Conservation (phyloP, 2,113 vertebrate species). For the Centropus unirufus region DNA sequence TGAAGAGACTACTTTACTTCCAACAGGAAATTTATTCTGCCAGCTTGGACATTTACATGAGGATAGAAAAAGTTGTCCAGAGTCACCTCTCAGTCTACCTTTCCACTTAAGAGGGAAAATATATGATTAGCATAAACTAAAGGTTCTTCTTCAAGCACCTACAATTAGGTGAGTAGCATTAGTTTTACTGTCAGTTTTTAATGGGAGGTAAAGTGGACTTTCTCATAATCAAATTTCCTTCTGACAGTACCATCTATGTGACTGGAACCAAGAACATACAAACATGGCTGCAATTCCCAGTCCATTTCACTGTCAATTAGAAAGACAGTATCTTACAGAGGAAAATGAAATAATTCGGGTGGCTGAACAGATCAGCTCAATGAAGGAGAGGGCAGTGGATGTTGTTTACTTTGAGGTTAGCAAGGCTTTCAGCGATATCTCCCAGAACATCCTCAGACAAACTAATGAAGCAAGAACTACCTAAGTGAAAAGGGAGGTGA, state of each 20-base stretch:
- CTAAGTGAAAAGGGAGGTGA: background rate
- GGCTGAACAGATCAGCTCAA: background rate
- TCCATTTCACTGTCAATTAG: background rate
- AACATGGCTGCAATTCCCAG: background rate
- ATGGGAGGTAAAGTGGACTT: background rate
- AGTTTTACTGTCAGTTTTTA: background rate
- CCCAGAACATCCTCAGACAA: background rate
- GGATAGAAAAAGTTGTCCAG: background rate
- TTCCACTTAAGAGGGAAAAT: background rate
- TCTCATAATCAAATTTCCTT: background rate
- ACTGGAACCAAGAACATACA: background rate
- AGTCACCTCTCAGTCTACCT: background rate
- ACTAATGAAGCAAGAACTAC: background rate
- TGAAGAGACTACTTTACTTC: background rate
- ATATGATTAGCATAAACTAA: background rate
- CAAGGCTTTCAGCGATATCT: background rate
- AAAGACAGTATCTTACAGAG: background rate
- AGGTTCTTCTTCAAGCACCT: background rate
- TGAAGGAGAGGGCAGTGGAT: background rate
- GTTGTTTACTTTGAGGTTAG: background rate
- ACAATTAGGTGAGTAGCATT: background rate
- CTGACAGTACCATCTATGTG: background rate
- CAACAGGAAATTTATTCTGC: background rate
- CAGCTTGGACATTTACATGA: background rate
- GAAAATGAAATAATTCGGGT: background rate